phyloP scores from a whole-genome alignment of 1,140 invertebrate genomes.

The Halyomorpha halys region DNA sequence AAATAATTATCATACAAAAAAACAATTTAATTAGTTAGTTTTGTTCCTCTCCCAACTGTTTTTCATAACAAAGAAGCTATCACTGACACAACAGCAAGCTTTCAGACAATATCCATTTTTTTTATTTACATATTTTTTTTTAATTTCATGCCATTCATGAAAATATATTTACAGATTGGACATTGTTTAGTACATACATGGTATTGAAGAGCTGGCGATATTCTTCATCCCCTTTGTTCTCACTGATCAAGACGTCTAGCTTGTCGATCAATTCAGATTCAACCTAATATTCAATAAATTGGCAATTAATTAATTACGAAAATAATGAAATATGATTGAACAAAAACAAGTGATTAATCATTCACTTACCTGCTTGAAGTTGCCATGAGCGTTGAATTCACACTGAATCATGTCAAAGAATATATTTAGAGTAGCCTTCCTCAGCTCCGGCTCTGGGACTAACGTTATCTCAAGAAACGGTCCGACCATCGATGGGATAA shows the following conservation, averaged over 20 bases:
- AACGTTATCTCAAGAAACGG: slow-evolving; percentile 89
- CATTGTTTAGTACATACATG: slow-evolving; percentile 60
- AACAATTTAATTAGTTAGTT: too few species aligned
- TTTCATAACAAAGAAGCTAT: too few species aligned
- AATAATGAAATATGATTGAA: not conserved
- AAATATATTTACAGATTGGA: not conserved
- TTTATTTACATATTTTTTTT: too few species aligned
- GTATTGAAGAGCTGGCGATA: slow-evolving; percentile 84
- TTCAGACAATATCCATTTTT: too few species aligned
- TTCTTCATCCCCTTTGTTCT: slow-evolving; percentile 88
- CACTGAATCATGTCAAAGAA: slow-evolving; percentile 97
- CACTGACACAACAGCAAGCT: too few species aligned
- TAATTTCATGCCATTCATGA: not conserved
- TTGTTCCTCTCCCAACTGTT: too few species aligned
- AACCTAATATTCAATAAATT: slow-evolving; percentile 41
- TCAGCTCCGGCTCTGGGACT: slow-evolving; percentile 74
- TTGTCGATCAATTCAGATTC: slow-evolving; percentile 90
- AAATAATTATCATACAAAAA: too few species aligned
- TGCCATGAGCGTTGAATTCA: slow-evolving; percentile 70
- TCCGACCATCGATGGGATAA: slow-evolving; percentile 87
- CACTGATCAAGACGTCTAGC: slow-evolving; percentile 79
- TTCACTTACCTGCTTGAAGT: slow-evolving; percentile 57
- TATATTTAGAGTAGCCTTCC: slow-evolving; percentile 84
- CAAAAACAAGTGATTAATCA: not conserved
- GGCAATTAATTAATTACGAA: not conserved